phyloP scores from a whole-genome alignment of 2,113 vertebrate species.

The Python bivittatus region DNA sequence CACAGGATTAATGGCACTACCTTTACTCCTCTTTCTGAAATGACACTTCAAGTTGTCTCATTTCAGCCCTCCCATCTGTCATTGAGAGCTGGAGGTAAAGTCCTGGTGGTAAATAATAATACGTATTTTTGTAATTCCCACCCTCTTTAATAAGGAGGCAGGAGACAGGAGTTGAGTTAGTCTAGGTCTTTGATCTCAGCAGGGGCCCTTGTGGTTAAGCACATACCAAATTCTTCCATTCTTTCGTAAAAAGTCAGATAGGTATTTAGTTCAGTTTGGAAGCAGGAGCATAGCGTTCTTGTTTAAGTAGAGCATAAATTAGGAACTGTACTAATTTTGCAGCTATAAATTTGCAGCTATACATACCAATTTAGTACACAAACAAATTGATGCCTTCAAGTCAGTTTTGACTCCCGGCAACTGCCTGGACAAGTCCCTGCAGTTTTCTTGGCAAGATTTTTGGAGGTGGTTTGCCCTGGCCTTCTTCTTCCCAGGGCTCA shows the following conservation, averaged over 20 bases:
- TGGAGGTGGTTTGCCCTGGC: neutral
- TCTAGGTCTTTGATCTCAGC: constrained; percentile 69
- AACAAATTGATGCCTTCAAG: neutral
- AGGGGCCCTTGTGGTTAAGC: constrained; percentile 63
- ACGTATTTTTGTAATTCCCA: too few relatives aligned
- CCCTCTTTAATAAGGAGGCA: constrained; percentile 57
- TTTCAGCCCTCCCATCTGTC: neutral
- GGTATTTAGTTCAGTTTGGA: constrained; percentile 61
- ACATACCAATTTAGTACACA: neutral
- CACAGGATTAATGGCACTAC: neutral
- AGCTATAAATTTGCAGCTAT: neutral
- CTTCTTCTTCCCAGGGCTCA: neutral
- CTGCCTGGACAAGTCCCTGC: neutral
- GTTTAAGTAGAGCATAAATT: neutral
- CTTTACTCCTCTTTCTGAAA: neutral
- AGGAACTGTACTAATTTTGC: neutral
- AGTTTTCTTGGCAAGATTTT: neutral
- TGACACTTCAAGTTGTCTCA: neutral
- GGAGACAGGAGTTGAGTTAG: constrained; percentile 50
- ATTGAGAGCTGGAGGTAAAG: neutral
- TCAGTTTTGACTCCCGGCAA: neutral
- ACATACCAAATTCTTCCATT: constrained; percentile 47
- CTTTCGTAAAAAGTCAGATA: constrained; percentile 54
- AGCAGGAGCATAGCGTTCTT: neutral
- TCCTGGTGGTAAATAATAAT: neutral